Evolutionary conservation across 92 coral and sea anemone species (phyloP).

Genomic region (Epizoanthus scotinus): DNA sequence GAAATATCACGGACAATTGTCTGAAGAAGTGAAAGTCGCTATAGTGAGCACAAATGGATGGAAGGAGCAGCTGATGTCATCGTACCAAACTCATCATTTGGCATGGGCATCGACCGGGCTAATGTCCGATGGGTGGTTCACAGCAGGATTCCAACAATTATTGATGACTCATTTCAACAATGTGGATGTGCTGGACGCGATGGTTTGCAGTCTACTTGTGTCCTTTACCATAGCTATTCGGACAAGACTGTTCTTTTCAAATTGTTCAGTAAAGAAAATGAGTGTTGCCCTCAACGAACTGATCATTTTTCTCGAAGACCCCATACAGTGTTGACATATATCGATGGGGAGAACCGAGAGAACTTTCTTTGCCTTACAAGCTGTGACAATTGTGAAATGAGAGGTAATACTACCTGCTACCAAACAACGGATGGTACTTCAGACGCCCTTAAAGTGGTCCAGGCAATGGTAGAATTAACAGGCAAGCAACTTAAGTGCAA

Average conservation of each 20-base stretch:
- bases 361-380: conserved; percentile 25
- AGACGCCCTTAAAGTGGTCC: conserved; percentile 15
- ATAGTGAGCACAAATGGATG: too few species aligned
- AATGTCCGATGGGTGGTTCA: too few species aligned
- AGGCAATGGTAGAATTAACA: conserved; percentile 15
- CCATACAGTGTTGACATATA: conserved; percentile 47
- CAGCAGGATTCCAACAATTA: too few species aligned
- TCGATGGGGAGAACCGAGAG: conserved; percentile 35
- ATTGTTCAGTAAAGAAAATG: conserved; percentile 32
- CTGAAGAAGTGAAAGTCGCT: too few species aligned
- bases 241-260: conserved; percentile 54
- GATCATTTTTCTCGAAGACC: conserved; percentile 40
- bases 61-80: too few species aligned
- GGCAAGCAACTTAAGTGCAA: conserved; percentile 17
- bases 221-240: conserved; percentile 9
- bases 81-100: too few species aligned
- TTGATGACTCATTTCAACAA: too few species aligned
- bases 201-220: too few species aligned
- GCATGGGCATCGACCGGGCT: too few species aligned
- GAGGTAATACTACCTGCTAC: background rate
- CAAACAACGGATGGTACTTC: conserved; percentile 21
- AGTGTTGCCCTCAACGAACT: conserved; percentile 7
- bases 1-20: too few species aligned
- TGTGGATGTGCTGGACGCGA: too few species aligned
- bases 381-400: conserved; percentile 6